Evolutionary conservation across 2,888 invertebrate species (phyloP).

Genomic region (Caenorhabditis macrosperma): DNA sequence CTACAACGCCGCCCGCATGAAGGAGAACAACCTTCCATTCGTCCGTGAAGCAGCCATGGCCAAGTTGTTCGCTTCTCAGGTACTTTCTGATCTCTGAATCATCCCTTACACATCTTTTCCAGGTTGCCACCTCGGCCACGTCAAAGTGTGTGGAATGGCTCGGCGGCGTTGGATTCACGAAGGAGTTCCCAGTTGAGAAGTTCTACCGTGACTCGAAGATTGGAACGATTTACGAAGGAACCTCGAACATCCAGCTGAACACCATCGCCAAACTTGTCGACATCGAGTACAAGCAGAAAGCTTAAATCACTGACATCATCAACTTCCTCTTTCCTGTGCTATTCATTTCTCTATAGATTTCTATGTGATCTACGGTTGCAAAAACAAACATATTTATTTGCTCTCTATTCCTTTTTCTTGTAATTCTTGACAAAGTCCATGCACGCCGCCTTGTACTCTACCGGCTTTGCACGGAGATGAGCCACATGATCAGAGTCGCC

Average conservation of each 20-base stretch:
- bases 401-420: background rate
- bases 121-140: conserved; percentile 91
- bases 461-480: conserved; percentile 41
- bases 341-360: background rate
- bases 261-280: conserved; percentile 93
- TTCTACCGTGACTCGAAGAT: conserved; percentile 96
- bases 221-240: conserved; percentile 97
- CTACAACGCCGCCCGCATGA: conserved; percentile 94
- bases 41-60: conserved; percentile 97
- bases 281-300: conserved; percentile 73
- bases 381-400: background rate
- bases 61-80: conserved; percentile 89
- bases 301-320: background rate
- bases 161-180: conserved; percentile 97
- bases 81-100: conserved; percentile 65
- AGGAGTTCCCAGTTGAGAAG: conserved; percentile 96
- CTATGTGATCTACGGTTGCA: background rate
- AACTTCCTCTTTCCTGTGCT: background rate
- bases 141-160: conserved; percentile 97
- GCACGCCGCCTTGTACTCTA: conserved; percentile 48
- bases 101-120: no score
- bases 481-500: conserved; percentile 60
- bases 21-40: conserved; percentile 89
- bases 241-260: conserved; percentile 95
- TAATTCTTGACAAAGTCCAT: conserved; percentile 30